Base-by-base conservation (phyloP, 2,113 vertebrate genomes). In the Orientallactaga bullata region DNA sequence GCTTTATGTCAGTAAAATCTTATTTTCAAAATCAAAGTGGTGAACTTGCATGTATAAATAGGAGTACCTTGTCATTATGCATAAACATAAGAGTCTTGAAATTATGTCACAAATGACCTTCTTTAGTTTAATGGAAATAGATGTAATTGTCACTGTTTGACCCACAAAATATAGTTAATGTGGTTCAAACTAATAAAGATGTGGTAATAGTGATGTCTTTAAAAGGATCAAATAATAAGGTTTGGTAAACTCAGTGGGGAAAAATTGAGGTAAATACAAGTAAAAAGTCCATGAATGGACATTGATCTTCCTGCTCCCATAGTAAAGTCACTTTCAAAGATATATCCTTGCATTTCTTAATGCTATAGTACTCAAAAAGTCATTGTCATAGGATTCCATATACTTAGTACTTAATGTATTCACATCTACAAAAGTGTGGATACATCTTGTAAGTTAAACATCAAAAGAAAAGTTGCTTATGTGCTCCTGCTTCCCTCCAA, bases 21-120 rank as follows among this genome's bases (percentile, higher is more conserved):
- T 90, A 85, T 72, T 91, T 95, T 93, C 47, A 78, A 78, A 69
- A 47, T 79, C 79, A 47, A 85, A 77, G 23, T 89, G 18, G 20
- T 85, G 94, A 76, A 86, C 89, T 91, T 88, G 58, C 6, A 23
- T 93, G 3, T 30, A 72, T 65, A 69, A 68, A 55, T 79, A 79
- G 74, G 17, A 89, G 7, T 65, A 7, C 42, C 63, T 88, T 42
- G 68, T 66, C 68, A 78, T 71, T 88, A 0, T 90, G 55, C 4
- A 21, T 77, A 55, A 32, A 61, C 93, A n/a, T 13, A 74, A 2
- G 51, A 90, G 60, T 93, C 47, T 85, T 73, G 30, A 88, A 79
- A 87, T 93, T 42, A 91, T 7, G 24, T 90, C 18, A 78, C 23
- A 89, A 39, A 13, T 78, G 18, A 39, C 30, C 24, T 82, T 39